Evolutionary conservation across 2,797 vertebrate species (phyloP).

Genomic region (Rousettus madagascariensis): DNA sequence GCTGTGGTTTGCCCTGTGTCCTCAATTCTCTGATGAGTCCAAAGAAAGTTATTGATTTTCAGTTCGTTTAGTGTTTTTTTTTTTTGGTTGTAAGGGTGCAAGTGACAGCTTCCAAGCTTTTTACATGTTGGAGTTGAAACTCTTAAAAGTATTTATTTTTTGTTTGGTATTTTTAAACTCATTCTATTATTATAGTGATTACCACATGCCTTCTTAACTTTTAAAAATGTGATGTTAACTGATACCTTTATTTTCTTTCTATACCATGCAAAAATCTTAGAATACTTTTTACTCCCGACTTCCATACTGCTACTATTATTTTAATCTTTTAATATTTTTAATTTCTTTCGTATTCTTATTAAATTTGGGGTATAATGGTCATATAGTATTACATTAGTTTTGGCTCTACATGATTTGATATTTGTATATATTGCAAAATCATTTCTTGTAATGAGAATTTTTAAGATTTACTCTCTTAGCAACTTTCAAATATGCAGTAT

Average conservation of each 20-base stretch:
- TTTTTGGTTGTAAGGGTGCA: not conserved
- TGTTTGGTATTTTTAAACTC: not conserved
- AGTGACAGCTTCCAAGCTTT: not conserved
- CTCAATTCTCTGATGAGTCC: not conserved
- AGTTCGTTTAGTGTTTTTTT: not conserved
- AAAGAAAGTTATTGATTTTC: not conserved
- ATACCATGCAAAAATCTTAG: not conserved
- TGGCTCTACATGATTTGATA: not conserved
- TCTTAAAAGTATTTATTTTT: not conserved
- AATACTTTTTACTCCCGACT: not conserved
- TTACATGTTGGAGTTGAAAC: not conserved
- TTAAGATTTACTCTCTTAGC: not conserved
- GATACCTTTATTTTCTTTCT: not conserved
- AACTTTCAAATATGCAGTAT: not conserved
- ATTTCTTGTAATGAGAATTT: not conserved
- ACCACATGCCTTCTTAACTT: not conserved
- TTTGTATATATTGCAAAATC: not conserved
- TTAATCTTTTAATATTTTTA: not conserved
- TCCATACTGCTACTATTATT: not conserved
- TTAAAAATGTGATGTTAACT: not conserved
- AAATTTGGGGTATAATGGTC: not conserved
- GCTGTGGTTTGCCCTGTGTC: not conserved
- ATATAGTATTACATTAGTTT: not conserved
- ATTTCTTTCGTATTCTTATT: not conserved
- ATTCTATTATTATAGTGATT: not conserved